phyloP scores from a whole-genome alignment of 2,113 vertebrate genomes.

The Elgaria multicarinata region DNA sequence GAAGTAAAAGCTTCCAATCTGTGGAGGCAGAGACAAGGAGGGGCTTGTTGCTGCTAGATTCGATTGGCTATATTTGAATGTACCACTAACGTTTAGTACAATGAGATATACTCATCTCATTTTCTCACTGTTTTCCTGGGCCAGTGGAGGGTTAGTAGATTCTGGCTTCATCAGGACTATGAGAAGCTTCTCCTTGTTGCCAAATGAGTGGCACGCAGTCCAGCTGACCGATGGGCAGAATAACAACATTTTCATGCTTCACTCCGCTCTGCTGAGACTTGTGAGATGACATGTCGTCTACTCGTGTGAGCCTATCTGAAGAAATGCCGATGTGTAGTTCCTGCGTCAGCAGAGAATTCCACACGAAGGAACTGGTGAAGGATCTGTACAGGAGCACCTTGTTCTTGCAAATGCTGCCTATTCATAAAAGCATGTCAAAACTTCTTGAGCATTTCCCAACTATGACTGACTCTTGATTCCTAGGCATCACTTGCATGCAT shows the following conservation, averaged over 20 bases:
- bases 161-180: neutral
- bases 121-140: neutral
- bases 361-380: neutral
- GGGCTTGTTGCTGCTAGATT: too few species aligned
- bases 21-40: too few species aligned
- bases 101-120: neutral
- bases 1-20: neutral
- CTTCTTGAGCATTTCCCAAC: neutral
- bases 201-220: neutral
- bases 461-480: neutral
- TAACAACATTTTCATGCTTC: neutral
- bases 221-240: neutral
- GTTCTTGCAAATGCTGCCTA: neutral
- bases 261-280: neutral
- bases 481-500: neutral
- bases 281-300: neutral
- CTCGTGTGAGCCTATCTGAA: neutral
- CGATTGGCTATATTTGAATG: too few species aligned
- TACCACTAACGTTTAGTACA: neutral
- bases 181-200: neutral
- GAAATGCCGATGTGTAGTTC: neutral
- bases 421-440: neutral
- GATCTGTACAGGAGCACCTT: neutral
- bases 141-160: neutral
- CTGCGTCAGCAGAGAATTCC: neutral